Conservation (phyloP, 30 jellyfish, hydroid and myxozoan genomes). For the Euphysa ruthae region DNA sequence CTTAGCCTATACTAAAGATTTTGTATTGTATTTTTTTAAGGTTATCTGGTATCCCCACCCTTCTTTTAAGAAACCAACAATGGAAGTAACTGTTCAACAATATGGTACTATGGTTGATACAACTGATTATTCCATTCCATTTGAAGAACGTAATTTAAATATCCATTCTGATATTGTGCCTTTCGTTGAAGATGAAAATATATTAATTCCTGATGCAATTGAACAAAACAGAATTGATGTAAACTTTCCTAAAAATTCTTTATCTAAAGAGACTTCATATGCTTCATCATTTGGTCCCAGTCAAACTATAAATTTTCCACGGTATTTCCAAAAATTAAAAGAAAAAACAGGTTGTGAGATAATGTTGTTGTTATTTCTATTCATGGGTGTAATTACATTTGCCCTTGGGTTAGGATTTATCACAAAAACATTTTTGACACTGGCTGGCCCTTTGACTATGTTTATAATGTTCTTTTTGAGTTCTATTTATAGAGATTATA, state of each 20-base stretch:
- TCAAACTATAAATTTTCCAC: slow-evolving; percentile 6
- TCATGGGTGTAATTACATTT: not conserved
- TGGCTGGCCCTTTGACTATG: slow-evolving; percentile 17
- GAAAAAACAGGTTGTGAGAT: slow-evolving; percentile 6
- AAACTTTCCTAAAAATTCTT: not conserved
- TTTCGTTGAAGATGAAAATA: not conserved
- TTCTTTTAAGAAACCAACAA: not conserved
- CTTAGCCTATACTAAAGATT: too few relatives aligned
- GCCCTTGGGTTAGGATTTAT: slow-evolving; percentile 5
- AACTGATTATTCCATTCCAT: slow-evolving; percentile 9
- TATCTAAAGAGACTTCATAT: not conserved
- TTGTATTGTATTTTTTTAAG: too few relatives aligned
- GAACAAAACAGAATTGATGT: too few relatives aligned
- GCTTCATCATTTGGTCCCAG: slow-evolving; percentile 8
- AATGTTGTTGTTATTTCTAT: not conserved
- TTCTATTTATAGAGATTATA: slow-evolving; percentile 11
- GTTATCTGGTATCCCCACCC: slow-evolving; percentile 25
- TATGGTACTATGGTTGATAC: slow-evolving; percentile 23
- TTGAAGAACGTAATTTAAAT: slow-evolving; percentile 10
- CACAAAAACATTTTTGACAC: not conserved
- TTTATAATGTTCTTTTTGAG: slow-evolving; percentile 7
- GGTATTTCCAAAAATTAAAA: slow-evolving; percentile 2
- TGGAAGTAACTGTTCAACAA: not conserved
- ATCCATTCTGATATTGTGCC: too few relatives aligned
- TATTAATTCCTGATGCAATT: not conserved